Percentiles rank a stretch among this genome's conserved stretches.
These are phyloP conservation scores for Drosophila truncata DNA, from an alignment of 1,140 invertebrate species.

Conservation along the genomic window DNA sequence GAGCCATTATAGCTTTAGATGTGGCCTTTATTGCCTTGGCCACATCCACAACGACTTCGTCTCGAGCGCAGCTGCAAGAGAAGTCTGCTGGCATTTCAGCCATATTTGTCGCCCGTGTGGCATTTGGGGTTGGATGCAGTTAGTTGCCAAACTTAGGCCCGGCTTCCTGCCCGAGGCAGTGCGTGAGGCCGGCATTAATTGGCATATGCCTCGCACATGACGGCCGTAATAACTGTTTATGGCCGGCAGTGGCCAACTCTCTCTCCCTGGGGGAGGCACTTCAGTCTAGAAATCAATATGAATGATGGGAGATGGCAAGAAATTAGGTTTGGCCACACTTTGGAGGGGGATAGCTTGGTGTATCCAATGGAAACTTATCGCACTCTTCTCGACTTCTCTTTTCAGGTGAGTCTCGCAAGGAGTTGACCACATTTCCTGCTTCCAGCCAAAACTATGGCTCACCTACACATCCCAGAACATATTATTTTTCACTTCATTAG, in stretches of 20 bases:
- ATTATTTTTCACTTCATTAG: constrained; percentile 54
- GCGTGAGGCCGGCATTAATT: constrained; percentile 68
- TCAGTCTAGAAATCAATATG: constrained; percentile 1
- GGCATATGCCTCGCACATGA: constrained; percentile 33
- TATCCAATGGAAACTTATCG: constrained; percentile 1
- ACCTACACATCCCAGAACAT: constrained; percentile 44
- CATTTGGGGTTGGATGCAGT: constrained; percentile 50
- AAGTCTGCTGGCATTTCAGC: constrained; percentile 60
- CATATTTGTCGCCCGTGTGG: constrained; percentile 78
- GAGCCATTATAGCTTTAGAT: constrained; percentile 62
- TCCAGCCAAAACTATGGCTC: neutral
- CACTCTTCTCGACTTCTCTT: constrained; percentile 10
- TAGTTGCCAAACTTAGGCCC: constrained; percentile 51
- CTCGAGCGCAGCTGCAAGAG: constrained; percentile 15
- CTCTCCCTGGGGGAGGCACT: constrained; percentile 4
- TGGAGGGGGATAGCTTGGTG: neutral
- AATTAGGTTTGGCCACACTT: neutral
- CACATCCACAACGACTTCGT: constrained; percentile 8
- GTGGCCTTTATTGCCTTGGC: constrained; percentile 60
- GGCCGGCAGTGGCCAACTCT: constrained; percentile 21
- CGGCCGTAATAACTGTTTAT: constrained; percentile 63
- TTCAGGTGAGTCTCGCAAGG: constrained; percentile 50
- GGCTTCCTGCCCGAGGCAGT: constrained; percentile 27
- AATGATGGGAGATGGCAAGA: constrained; percentile 2
- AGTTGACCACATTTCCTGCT: neutral